Base-by-base conservation (phyloP, 1,140 invertebrate genomes). In the Hermetia illucens region DNA sequence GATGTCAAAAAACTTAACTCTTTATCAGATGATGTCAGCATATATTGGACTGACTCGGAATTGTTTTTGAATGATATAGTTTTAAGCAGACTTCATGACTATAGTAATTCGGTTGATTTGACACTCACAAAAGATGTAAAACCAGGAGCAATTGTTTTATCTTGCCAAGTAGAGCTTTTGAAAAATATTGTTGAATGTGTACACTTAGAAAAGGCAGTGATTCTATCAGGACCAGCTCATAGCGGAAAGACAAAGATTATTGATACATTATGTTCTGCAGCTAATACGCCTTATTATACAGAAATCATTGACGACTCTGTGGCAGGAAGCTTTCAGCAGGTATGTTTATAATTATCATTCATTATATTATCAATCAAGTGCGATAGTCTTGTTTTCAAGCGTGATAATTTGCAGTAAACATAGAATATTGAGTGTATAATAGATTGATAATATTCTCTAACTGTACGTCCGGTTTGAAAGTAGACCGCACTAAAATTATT, bases 301-400 rank as follows among this genome's bases (percentile, higher is more conserved):
- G 58, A 61, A 34, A 55, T 45, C 4, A 60, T 61, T 40, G 58
- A 61, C 36, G 58, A 61, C 32, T 60, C 58, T 1, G 57, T 61
- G 0, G 61, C 55, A 8, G 58, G 55, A 5, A 61, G 53, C 41
- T 61, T 61, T 32, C 58, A 55, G 38, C 58, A 60, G 49, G 58
- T 57, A 45, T 38, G 10, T 24, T 19, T 3, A 30, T 30, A 31
- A 10, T n/a, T n/a, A 2, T 2, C 4, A 1, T 17, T n/a, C n/a
- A n/a, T n/a, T n/a, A n/a, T n/a, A n/a, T n/a, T n/a, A n/a, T n/a
- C n/a, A n/a, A n/a, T n/a, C n/a, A n/a, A n/a, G n/a, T n/a, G n/a
- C n/a, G n/a, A n/a, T n/a, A n/a, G n/a, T n/a, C n/a, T n/a, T n/a
- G n/a, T n/a, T n/a, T n/a, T n/a, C n/a, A n/a, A n/a, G n/a, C n/a